Percentiles rank a stretch among this genome's conserved stretches.
Evolutionary conservation across 2,113 vertebrate genomes (phyloP).

Genomic region (Gymnarchus niloticus): DNA sequence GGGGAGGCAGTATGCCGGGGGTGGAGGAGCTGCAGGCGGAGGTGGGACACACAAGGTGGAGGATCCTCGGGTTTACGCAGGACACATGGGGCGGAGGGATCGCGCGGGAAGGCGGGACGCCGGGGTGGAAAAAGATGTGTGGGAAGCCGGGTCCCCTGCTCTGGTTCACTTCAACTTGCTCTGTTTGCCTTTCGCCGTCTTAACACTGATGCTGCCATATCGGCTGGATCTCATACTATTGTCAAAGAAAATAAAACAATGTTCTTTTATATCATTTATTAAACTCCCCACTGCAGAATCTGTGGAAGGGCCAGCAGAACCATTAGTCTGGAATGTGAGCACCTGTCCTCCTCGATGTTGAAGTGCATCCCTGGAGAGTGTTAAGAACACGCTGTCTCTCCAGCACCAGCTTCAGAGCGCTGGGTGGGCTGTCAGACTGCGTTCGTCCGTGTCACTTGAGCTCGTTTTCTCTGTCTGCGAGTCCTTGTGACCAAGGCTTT

Average conservation of each 20-base stretch:
- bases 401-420: not conserved
- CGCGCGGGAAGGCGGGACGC: too few species aligned
- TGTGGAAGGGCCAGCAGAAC: not conserved
- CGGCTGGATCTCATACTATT: not conserved
- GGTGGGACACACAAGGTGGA: too few species aligned
- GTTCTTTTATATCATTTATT: not conserved
- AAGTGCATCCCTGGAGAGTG: not conserved
- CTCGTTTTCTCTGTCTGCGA: not conserved
- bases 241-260: not conserved
- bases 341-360: not conserved
- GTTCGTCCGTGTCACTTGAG: not conserved
- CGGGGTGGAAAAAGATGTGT: too few species aligned
- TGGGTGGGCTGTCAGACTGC: not conserved
- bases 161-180: constrained; percentile 23
- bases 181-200: constrained; percentile 22
- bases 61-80: too few species aligned
- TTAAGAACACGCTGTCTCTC: not conserved
- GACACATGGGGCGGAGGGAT: too few species aligned
- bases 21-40: too few species aligned
- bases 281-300: not conserved
- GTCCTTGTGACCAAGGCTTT: not conserved
- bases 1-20: too few species aligned
- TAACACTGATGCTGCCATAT: not conserved
- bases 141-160: not conserved
- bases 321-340: not conserved